A percentile compares a stretch with the other conserved stretches of the same genome.
Evolutionary conservation across 2,113 vertebrate species (phyloP).

Genomic region (Sminthopsis crassicaudata): DNA sequence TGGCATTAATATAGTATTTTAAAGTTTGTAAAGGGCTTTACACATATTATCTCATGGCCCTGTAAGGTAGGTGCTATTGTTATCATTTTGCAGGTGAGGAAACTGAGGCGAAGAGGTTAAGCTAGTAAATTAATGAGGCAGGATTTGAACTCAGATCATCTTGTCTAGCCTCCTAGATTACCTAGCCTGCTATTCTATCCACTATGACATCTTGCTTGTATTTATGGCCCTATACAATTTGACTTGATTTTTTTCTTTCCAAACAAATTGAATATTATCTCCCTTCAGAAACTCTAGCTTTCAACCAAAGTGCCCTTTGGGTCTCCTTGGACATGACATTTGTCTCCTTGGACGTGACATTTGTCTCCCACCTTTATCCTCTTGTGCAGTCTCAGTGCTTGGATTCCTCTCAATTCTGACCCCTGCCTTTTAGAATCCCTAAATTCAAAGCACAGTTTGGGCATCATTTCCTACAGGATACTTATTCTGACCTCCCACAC

Average conservation of each 20-base stretch:
- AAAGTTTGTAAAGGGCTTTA: not conserved
- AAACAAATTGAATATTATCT: not conserved
- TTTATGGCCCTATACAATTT: not conserved
- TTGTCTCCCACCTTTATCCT: not conserved
- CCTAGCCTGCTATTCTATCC: not conserved
- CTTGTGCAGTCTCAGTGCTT: not conserved
- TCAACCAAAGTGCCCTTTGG: not conserved
- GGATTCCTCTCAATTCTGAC: not conserved
- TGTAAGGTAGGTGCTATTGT: not conserved
- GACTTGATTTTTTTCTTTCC: not conserved
- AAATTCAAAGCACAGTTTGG: not conserved
- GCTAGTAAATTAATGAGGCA: not conserved
- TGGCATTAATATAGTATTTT: not conserved
- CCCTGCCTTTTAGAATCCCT: slow-evolving; percentile 14
- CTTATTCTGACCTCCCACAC: not conserved
- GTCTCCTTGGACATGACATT: not conserved
- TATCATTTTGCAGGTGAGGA: not conserved
- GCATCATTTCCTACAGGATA: slow-evolving; percentile 17
- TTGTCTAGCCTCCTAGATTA: not conserved
- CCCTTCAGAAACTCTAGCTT: not conserved
- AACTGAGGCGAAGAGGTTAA: not conserved
- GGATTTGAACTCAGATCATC: not conserved
- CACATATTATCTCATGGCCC: not conserved
- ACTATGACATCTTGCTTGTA: not conserved
- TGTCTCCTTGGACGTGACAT: not conserved